phyloP scores from a whole-genome alignment of 2,888 invertebrate genomes.

The Synergus itoensis region DNA sequence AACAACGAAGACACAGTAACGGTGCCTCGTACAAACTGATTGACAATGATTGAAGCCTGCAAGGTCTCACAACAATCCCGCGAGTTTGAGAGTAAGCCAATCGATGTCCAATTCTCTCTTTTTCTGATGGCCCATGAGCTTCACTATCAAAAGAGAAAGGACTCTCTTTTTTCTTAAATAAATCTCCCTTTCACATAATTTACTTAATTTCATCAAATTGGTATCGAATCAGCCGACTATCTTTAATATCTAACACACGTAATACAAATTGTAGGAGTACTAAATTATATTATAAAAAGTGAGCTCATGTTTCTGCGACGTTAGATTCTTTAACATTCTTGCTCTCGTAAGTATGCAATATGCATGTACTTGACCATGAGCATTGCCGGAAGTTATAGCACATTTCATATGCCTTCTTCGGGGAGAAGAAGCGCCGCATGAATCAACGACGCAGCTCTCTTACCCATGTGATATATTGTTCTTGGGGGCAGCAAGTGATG shows the following conservation, averaged over 20 bases:
- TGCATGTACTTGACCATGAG: conserved; percentile 30
- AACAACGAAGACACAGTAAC: conserved; percentile 62
- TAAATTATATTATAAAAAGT: not conserved
- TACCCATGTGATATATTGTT: conserved; percentile 55
- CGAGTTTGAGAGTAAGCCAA: conserved; percentile 35
- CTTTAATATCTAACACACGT: not conserved
- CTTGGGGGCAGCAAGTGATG: conserved; percentile 55
- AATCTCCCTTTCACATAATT: not conserved
- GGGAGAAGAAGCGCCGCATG: conserved; percentile 49
- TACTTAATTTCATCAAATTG: conserved; percentile 1
- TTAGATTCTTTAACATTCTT: not conserved
- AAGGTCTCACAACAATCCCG: conserved; percentile 53
- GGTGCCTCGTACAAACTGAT: conserved; percentile 69
- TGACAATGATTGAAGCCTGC: conserved; percentile 70
- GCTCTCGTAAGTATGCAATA: conserved; percentile 42
- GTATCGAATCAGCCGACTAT: not conserved
- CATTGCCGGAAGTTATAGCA: conserved; percentile 53
- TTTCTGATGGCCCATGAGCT: conserved; percentile 11
- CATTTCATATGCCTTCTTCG: conserved; percentile 28
- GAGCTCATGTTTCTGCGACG: not conserved
- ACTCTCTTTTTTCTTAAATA: not conserved
- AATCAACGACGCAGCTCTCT: conserved; percentile 55
- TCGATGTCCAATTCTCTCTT: conserved; percentile 13
- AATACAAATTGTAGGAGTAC: not conserved
- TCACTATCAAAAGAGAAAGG: conserved; percentile 28